Base-by-base conservation (phyloP, 1,140 invertebrate species). In the Panulirus ornatus region DNA sequence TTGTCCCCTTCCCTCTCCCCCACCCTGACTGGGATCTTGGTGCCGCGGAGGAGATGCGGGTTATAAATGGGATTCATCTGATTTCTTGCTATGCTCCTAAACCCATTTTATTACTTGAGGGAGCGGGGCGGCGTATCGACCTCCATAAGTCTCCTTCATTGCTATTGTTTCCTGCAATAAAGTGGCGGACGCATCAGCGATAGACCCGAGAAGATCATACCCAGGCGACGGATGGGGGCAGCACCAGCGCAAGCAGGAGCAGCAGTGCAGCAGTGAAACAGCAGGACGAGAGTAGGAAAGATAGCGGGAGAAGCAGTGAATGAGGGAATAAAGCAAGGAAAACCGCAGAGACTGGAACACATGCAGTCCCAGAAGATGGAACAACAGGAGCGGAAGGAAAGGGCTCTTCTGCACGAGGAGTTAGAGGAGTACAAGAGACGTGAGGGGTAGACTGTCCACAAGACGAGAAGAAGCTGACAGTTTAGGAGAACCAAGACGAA, bases 151-250 rank as follows among this genome's bases (percentile, higher is more conserved):
- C 85, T 88, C 73, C 75, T 81, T 88, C 85, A 88, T 88, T 88
- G 85, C 75, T 88, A 88, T 88, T 88, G 85, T 88, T 88, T 88
- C 87, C 87, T 88, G 87, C 78, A 89, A 89, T 89, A 89, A 89
- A 89, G 78, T 70, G 63, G 76, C 58, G 22, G 44, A 63, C 70
- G 87, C 51, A 88, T 81, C 87, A 88, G 87, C 78, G 58, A 82
- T 44, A 66, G 58, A 30, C 34, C 51, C 19, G 51, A 14, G 34
- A n/a, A n/a, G 36, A 27, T n/a, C n/a, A n/a, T n/a, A n/a, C n/a
- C n/a, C n/a, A n/a, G n/a, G n/a, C n/a, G n/a, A 44, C 0, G 14
- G 76, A 19, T 30, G 76, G 38, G 42, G 30, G 16, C 36, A 30
- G 71, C 8, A n/a, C 5, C 2, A 40, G 22, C 8, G 40, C 1